These are phyloP conservation scores for Nephrotoma guestfalica DNA, from an alignment of 2,888 invertebrate species.

Conservation along the genomic window DNA sequence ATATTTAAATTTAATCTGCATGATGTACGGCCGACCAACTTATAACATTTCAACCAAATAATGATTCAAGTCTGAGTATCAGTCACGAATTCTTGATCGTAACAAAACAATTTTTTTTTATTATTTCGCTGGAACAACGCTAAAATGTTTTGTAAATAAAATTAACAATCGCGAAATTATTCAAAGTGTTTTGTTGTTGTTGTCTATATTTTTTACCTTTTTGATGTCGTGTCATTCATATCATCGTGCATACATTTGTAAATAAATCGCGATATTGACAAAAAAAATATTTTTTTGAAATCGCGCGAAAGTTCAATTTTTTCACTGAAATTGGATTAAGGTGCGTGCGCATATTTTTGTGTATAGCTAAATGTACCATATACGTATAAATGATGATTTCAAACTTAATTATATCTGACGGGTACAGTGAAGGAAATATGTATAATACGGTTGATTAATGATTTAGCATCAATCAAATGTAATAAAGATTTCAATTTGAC, in stretches of 20 bases:
- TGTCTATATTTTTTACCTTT: neutral
- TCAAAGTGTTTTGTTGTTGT: neutral
- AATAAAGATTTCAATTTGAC: neutral
- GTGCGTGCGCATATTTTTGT: neutral
- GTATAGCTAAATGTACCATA: neutral
- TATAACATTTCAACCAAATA: neutral
- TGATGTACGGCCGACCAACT: neutral
- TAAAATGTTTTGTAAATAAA: neutral
- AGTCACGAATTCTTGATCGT: neutral
- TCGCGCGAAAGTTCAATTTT: neutral
- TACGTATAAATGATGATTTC: neutral
- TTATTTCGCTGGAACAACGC: neutral
- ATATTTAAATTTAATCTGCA: neutral
- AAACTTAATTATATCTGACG: neutral
- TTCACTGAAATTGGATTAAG: neutral
- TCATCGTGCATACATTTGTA: neutral
- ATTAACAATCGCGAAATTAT: neutral
- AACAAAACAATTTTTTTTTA: neutral
- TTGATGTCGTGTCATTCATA: neutral
- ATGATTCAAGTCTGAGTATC: neutral
- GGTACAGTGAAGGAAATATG: neutral
- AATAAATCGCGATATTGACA: neutral
- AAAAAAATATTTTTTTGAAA: neutral
- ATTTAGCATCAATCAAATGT: neutral
- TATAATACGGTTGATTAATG: neutral